Conservation (phyloP, 2,797 vertebrate genomes). For the Halcyon badia region DNA sequence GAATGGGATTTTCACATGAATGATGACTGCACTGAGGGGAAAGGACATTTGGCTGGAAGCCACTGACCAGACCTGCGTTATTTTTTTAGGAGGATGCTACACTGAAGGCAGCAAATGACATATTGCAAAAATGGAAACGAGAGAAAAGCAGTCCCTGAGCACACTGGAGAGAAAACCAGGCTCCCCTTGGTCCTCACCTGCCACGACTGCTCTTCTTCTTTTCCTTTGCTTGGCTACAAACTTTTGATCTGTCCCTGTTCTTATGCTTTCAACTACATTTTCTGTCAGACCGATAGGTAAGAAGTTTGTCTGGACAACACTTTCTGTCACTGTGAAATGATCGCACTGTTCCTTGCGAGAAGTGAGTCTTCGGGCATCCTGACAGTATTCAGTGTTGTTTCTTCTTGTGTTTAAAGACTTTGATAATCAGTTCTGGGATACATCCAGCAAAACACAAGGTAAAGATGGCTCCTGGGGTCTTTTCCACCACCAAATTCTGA, state of each 20-base stretch:
- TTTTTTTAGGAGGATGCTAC: constrained; percentile 89
- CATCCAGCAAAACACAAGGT: neutral
- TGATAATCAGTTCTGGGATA: neutral
- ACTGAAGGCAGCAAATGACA: constrained; percentile 87
- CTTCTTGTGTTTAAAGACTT: neutral
- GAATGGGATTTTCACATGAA: neutral
- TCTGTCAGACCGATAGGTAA: neutral
- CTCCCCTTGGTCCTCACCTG: neutral
- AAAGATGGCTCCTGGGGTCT: neutral
- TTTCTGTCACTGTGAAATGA: neutral
- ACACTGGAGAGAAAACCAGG: neutral
- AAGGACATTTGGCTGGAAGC: neutral
- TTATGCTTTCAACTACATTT: neutral
- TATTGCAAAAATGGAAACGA: constrained; percentile 85
- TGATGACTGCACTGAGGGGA: neutral
- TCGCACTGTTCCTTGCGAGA: neutral
- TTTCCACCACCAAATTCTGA: neutral
- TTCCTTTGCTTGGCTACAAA: neutral
- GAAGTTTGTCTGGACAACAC: neutral
- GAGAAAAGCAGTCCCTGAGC: constrained; percentile 22
- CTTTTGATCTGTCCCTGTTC: neutral
- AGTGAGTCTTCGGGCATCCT: rapidly evolving
- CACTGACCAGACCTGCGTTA: neutral
- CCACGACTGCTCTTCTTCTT: rapidly evolving
- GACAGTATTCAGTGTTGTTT: neutral